These are phyloP conservation scores for Chloroclysta siterata DNA, from an alignment of 2,888 invertebrate species.

Conservation along the genomic window DNA sequence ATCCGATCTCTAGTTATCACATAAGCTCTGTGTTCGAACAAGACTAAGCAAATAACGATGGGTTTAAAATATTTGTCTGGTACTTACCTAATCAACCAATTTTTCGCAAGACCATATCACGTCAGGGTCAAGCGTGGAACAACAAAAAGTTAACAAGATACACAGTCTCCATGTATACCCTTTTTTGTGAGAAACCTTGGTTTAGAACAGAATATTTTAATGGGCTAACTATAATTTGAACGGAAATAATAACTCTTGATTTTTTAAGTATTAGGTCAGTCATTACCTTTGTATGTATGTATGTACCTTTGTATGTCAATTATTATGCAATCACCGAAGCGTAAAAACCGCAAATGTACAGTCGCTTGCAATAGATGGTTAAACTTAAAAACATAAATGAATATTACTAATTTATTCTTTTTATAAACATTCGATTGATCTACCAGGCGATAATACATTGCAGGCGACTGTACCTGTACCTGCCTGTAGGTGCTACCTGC, in stretches of 20 bases:
- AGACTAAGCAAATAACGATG: too few relatives aligned
- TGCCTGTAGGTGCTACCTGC: too few relatives aligned
- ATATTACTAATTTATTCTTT: too few relatives aligned
- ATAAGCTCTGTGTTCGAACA: too few relatives aligned
- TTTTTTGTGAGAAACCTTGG: slow-evolving; percentile 23
- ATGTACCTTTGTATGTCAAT: slow-evolving; percentile 13
- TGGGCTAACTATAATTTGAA: slow-evolving; percentile 10
- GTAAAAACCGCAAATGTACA: slow-evolving; percentile 2
- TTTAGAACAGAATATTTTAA: slow-evolving; percentile 10
- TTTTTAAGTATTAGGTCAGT: slow-evolving; percentile 5
- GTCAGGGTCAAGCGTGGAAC: slow-evolving; percentile 20
- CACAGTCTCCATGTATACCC: slow-evolving; percentile 4
- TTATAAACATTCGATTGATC: too few relatives aligned
- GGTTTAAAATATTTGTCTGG: too few relatives aligned
- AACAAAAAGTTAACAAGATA: slow-evolving; percentile 17
- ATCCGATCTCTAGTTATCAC: too few relatives aligned
- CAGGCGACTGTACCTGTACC: too few relatives aligned
- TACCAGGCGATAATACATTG: too few relatives aligned
- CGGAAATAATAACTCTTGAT: slow-evolving; percentile 4
- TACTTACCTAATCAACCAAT: not conserved
- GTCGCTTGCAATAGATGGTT: too few relatives aligned
- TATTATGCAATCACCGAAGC: slow-evolving; percentile 4
- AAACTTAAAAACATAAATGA: too few relatives aligned
- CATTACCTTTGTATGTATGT: too few relatives aligned
- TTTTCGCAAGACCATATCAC: slow-evolving; percentile 7